A percentile compares a stretch with the other conserved stretches of the same genome.
phyloP scores from a whole-genome alignment of 2,888 invertebrate genomes.

The Hymenopus coronatus region DNA sequence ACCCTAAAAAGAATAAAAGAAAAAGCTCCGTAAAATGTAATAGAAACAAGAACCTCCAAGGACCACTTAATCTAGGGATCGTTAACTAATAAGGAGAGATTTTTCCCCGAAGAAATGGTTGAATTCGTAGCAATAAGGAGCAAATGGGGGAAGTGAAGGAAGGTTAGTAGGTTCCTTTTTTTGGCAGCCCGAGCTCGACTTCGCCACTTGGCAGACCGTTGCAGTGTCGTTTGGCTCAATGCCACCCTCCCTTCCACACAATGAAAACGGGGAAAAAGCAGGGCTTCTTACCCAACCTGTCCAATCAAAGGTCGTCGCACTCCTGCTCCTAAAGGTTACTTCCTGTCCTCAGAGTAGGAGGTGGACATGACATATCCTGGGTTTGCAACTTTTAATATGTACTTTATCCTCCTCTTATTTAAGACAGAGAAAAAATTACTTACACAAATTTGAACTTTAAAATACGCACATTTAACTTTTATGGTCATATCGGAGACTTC shows the following conservation, averaged over 20 bases:
- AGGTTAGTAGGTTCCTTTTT: background rate
- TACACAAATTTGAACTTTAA: too few relatives aligned
- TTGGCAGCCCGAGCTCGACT: background rate
- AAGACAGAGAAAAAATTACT: too few relatives aligned
- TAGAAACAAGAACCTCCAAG: background rate
- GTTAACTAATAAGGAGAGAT: background rate
- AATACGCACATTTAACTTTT: too few relatives aligned
- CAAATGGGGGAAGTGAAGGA: background rate
- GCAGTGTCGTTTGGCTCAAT: background rate
- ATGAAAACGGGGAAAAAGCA: background rate
- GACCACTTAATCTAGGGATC: background rate
- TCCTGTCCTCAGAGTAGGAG: too few relatives aligned
- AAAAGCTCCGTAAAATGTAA: background rate
- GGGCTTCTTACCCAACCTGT: background rate
- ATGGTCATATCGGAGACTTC: too few relatives aligned
- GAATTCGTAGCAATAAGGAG: background rate
- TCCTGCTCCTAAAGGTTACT: background rate
- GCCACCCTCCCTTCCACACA: background rate
- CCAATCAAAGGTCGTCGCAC: background rate
- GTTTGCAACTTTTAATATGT: too few relatives aligned
- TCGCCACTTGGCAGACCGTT: background rate
- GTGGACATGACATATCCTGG: too few relatives aligned
- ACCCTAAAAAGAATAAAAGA: background rate
- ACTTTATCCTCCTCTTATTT: too few relatives aligned
- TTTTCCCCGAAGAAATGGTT: background rate